Conservation (phyloP, 2,113 vertebrate species). For the Coregonus clupeaformis region DNA sequence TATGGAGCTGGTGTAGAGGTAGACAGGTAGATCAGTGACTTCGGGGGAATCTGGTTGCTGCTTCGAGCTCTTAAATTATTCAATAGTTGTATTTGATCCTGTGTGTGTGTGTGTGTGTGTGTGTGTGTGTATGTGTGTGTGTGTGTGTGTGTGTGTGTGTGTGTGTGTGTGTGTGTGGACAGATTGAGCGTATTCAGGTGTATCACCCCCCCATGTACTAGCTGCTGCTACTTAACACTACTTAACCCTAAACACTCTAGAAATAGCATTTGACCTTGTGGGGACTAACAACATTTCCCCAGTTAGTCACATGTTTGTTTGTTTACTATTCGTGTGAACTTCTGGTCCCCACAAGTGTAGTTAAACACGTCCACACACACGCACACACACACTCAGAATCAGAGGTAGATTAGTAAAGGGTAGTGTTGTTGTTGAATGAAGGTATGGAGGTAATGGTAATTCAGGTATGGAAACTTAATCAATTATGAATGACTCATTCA, state of each 20-base stretch:
- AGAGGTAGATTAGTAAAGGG: neutral
- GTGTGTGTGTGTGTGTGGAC: conserved; percentile 53
- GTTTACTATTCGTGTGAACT: too few species aligned
- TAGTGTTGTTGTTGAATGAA: too few species aligned
- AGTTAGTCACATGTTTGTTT: too few species aligned
- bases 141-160: conserved; percentile 5
- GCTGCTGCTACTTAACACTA: conserved; percentile 34
- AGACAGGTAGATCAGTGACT: conserved; percentile 24
- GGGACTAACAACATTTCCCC: too few species aligned
- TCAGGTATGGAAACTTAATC: conserved; percentile 50
- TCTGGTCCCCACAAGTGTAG: neutral
- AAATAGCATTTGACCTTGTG: too few species aligned
- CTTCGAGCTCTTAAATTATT: conserved; percentile 72
- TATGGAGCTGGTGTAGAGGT: conserved; percentile 21
- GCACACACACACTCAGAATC: conserved; percentile 5
- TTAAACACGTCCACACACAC: neutral
- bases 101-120: conserved; percentile 17
- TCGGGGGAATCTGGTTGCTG: conserved; percentile 63
- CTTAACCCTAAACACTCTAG: too few species aligned
- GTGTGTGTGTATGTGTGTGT: conserved; percentile 9
- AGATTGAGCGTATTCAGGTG: conserved; percentile 60
- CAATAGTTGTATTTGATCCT: conserved; percentile 62
- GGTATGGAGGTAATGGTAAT: conserved; percentile 7
- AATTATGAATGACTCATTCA: conserved; percentile 53
- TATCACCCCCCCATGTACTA: conserved; percentile 53